These are phyloP conservation scores for Aeoliscus strigatus DNA, from an alignment of 2,797 vertebrate genomes.

Conservation along the genomic window DNA sequence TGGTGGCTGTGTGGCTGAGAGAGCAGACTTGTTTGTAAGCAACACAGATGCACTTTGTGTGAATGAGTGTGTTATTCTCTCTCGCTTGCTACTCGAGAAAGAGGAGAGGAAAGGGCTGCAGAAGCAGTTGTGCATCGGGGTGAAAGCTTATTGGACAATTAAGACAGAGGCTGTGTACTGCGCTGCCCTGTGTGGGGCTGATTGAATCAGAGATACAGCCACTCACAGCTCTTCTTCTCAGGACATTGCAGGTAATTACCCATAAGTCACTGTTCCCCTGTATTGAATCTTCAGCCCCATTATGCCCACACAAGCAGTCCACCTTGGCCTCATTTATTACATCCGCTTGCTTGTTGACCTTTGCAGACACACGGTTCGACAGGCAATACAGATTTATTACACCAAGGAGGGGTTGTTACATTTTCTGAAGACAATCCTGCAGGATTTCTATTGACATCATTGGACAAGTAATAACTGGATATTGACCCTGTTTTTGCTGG, in stretches of 20 bases:
- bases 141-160: slow-evolving; percentile 79
- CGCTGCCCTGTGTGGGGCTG: slow-evolving; percentile 72
- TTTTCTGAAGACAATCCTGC: slow-evolving; percentile 16
- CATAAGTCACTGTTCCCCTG: slow-evolving; percentile 74
- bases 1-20: slow-evolving; percentile 9
- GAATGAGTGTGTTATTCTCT: slow-evolving; percentile 28
- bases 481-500: neutral
- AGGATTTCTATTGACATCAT: slow-evolving; percentile 1
- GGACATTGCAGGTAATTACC: slow-evolving; percentile 82
- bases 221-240: slow-evolving; percentile 72
- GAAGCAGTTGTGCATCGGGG: slow-evolving; percentile 47
- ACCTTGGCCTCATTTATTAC: slow-evolving; percentile 66
- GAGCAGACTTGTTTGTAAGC: slow-evolving; percentile 35
- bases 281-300: slow-evolving; percentile 75
- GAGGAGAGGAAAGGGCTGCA: slow-evolving; percentile 49
- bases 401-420: slow-evolving; percentile 32
- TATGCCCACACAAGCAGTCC: slow-evolving; percentile 68
- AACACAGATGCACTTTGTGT: slow-evolving; percentile 38
- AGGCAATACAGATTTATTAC: slow-evolving; percentile 51
- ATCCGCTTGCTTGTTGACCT: slow-evolving; percentile 76
- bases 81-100: slow-evolving; percentile 31
- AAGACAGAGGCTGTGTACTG: slow-evolving; percentile 69
- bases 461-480: neutral
- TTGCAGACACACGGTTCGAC: slow-evolving; percentile 57
- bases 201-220: slow-evolving; percentile 74